A percentile compares a stretch with the other conserved stretches of the same genome.
Conservation (phyloP, 2,888 invertebrate species). For the Yponomeuta evonymella region DNA sequence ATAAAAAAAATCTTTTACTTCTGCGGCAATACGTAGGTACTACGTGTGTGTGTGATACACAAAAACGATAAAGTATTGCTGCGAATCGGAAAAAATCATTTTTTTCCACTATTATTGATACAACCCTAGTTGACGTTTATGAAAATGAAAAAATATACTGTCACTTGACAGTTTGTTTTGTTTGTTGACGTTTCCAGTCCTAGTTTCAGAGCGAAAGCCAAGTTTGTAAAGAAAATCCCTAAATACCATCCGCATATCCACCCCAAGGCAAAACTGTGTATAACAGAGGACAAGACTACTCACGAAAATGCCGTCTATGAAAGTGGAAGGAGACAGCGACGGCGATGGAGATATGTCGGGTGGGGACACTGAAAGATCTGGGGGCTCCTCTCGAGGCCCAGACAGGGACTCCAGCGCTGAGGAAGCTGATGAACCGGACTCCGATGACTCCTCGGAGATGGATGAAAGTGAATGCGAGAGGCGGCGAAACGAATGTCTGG, state of each 20-base stretch:
- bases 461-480: conserved; percentile 94
- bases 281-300: conserved; percentile 24
- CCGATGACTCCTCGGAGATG: conserved; percentile 92
- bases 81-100: background rate
- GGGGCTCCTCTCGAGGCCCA: conserved; percentile 80
- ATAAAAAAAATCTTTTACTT: no score
- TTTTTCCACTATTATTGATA: background rate
- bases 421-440: conserved; percentile 87
- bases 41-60: no score
- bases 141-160: no score
- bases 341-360: conserved; percentile 82
- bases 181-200: conserved; percentile 3
- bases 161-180: background rate
- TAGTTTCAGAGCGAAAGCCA: background rate
- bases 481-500: conserved; percentile 87
- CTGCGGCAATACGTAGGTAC: no score
- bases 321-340: conserved; percentile 78
- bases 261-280: background rate
- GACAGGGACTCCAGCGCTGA: conserved; percentile 84
- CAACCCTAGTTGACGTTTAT: background rate
- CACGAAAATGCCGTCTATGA: conserved; percentile 79
- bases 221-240: background rate
- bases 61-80: background rate
- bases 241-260: conserved; percentile 7
- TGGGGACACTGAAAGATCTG: conserved; percentile 81